Percentiles rank a stretch among this genome's conserved stretches.
These are phyloP conservation scores for cattle (Bos taurus) DNA, from an alignment of 2,113 vertebrate species.

Conservation along the genomic window DNA sequence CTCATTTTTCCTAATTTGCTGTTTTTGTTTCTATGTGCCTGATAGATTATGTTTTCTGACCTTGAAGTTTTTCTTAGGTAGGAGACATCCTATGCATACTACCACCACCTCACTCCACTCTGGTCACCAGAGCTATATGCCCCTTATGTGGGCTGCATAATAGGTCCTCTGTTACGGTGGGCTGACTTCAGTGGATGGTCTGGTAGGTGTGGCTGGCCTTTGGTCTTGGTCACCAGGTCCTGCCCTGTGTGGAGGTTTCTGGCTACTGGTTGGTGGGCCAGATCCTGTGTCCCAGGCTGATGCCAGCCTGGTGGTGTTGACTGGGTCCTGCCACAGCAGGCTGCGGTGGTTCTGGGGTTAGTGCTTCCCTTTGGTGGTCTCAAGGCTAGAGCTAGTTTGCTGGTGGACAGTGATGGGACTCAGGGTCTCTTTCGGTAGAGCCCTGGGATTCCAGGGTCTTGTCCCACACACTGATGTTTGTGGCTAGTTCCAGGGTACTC, in stretches of 20 bases:
- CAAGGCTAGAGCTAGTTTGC: background rate
- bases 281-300: accelerated
- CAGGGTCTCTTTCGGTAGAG: background rate
- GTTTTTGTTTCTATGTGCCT: background rate
- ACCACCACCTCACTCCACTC: background rate
- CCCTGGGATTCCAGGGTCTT: background rate
- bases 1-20: background rate
- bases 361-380: background rate
- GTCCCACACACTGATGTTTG: background rate
- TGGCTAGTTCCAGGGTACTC: background rate
- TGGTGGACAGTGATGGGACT: background rate
- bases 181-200: background rate
- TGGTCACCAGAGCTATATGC: background rate
- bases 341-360: background rate
- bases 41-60: background rate
- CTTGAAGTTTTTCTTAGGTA: background rate
- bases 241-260: background rate
- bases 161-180: background rate
- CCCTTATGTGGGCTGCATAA: background rate
- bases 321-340: background rate
- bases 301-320: background rate
- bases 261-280: background rate
- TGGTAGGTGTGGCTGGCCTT: background rate
- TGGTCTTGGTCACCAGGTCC: background rate
- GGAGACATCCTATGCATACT: background rate